phyloP scores from a whole-genome alignment of 2,797 vertebrate genomes.

The Spinus olivaceus region DNA sequence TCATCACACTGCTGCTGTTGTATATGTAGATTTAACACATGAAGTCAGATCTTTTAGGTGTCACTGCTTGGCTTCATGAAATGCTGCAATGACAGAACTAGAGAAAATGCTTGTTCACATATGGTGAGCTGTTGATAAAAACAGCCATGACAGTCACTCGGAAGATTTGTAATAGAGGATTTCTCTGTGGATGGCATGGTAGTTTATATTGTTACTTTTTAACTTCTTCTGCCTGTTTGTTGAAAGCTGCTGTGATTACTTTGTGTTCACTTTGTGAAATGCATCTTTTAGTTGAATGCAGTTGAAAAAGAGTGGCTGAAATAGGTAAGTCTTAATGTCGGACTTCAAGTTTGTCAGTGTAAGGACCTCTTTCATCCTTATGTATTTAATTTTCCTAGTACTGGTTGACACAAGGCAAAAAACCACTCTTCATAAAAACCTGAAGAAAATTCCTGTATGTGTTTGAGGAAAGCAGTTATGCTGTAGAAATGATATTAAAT shows the following conservation, averaged over 20 bases:
- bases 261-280: not conserved
- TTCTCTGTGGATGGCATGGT: not conserved
- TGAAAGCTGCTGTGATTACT: not conserved
- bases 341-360: not conserved
- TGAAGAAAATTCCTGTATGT: not conserved
- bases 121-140: not conserved
- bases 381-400: not conserved
- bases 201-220: not conserved
- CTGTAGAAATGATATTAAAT: not conserved
- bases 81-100: not conserved
- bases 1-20: not conserved
- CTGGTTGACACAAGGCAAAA: not conserved
- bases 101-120: not conserved
- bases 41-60: not conserved
- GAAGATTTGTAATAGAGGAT: not conserved
- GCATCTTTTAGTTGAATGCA: not conserved
- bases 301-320: not conserved
- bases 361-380: not conserved
- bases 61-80: not conserved
- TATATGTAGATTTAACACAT: not conserved
- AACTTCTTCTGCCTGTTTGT: not conserved
- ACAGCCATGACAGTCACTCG: not conserved
- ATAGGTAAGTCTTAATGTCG: not conserved
- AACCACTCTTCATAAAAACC: not conserved
- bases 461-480: not conserved